phyloP scores from a whole-genome alignment of 2,113 vertebrate genomes.

The Cranoglanis bouderius region DNA sequence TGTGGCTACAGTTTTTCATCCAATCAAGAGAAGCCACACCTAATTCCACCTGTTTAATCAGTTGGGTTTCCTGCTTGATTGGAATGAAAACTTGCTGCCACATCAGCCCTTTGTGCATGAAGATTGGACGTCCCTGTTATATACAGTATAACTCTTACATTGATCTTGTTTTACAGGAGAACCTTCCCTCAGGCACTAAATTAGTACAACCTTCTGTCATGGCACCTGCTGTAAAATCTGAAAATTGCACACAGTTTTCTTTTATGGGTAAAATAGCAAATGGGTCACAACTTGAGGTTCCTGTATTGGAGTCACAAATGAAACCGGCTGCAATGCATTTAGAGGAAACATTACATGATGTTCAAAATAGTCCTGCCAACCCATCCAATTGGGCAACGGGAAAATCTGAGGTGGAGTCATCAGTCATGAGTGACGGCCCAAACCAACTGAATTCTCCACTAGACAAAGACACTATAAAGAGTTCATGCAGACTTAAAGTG shows the following conservation, averaged over 20 bases:
- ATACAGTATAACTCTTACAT: not conserved
- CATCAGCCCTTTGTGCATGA: not conserved
- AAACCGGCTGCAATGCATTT: not conserved
- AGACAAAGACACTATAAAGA: not conserved
- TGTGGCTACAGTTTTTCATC: not conserved
- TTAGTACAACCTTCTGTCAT: not conserved
- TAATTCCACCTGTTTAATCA: not conserved
- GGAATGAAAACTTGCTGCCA: not conserved
- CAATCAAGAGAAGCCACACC: not conserved
- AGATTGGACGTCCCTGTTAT: not conserved
- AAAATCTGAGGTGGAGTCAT: not conserved
- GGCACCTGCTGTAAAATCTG: not conserved
- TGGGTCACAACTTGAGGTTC: not conserved
- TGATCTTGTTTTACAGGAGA: conserved; percentile 26
- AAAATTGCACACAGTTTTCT: not conserved
- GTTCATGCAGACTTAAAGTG: not conserved
- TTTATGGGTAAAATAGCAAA: not conserved
- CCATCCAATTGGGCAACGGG: not conserved
- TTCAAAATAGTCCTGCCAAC: not conserved
- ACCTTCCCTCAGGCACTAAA: not conserved
- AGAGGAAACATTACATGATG: not conserved
- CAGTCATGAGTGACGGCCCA: not conserved
- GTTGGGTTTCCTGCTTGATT: not conserved
- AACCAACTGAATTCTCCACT: not conserved
- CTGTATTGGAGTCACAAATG: not conserved